Evolutionary conservation across 2,797 vertebrate species (phyloP).

Genomic region (Parauchenoglanis punctatus): DNA sequence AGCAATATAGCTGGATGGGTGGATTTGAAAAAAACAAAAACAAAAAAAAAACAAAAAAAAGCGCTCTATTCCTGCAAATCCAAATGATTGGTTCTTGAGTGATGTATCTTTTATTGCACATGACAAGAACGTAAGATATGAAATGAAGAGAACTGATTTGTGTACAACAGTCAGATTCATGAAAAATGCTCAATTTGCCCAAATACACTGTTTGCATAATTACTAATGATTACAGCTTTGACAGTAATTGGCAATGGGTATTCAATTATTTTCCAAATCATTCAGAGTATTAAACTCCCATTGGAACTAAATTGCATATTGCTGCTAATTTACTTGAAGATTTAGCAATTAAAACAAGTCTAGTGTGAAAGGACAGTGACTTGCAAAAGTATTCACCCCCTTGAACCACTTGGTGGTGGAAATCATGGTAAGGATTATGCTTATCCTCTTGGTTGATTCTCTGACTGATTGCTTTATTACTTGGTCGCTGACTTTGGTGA

Average conservation of each 20-base stretch:
- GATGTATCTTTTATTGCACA: neutral
- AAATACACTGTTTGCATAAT: neutral
- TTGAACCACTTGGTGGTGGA: neutral
- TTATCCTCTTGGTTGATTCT: neutral
- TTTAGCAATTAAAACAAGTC: neutral
- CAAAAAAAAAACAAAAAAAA: neutral
- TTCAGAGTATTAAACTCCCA: neutral
- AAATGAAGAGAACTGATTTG: neutral
- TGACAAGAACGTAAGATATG: neutral
- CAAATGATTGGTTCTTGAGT: neutral
- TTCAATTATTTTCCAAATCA: slow-evolving; percentile 8
- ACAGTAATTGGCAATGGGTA: neutral
- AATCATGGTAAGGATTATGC: neutral
- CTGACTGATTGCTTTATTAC: neutral
- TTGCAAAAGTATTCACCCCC: neutral
- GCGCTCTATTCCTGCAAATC: neutral
- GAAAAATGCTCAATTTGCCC: neutral
- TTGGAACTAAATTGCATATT: neutral
- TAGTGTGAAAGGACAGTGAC: neutral
- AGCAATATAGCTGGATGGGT: slow-evolving; percentile 33
- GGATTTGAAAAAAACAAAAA: too few species aligned
- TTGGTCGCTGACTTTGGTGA: neutral
- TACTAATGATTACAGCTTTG: slow-evolving; percentile 4
- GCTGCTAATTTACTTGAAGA: neutral
- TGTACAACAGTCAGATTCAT: neutral